phyloP scores from a whole-genome alignment of 2,888 invertebrate genomes.

The Troglohyphantes excavatus region DNA sequence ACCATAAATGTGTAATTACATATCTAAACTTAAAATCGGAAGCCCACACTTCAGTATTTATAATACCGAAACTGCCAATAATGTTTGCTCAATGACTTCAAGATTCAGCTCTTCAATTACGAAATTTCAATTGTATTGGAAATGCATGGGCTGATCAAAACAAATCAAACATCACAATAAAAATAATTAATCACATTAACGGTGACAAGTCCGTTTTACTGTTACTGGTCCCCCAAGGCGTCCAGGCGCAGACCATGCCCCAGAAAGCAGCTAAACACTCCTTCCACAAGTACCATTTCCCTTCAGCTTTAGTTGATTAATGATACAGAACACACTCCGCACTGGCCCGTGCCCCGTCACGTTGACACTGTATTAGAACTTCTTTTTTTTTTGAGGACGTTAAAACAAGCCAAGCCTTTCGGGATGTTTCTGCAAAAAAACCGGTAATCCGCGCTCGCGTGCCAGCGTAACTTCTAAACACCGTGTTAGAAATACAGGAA shows the following conservation, averaged over 20 bases:
- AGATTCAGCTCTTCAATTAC: too few relatives aligned
- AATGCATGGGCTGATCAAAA: too few relatives aligned
- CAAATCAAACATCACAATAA: too few relatives aligned
- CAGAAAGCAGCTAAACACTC: neutral
- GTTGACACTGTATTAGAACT: constrained; percentile 51
- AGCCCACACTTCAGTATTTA: too few relatives aligned
- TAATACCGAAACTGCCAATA: too few relatives aligned
- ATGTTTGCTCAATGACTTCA: too few relatives aligned
- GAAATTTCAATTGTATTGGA: too few relatives aligned
- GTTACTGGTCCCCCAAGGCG: too few relatives aligned
- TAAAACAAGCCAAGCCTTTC: constrained; percentile 53
- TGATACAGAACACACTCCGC: constrained; percentile 40
- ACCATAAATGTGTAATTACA: too few relatives aligned
- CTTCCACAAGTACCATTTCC: constrained; percentile 11
- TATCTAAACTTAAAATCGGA: too few relatives aligned
- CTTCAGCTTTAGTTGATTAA: constrained; percentile 20
- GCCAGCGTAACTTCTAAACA: neutral
- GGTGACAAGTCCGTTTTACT: too few relatives aligned
- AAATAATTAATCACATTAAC: too few relatives aligned
- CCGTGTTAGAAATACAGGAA: neutral
- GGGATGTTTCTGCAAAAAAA: constrained; percentile 14
- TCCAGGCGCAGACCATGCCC: neutral
- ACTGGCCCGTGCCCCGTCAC: constrained; percentile 3
- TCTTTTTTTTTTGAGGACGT: constrained; percentile 6
- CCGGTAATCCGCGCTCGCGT: constrained; percentile 43